These are phyloP conservation scores for Luidia sarsii DNA, from an alignment of 53 echinoderm and acorn worm species.

Conservation along the genomic window DNA sequence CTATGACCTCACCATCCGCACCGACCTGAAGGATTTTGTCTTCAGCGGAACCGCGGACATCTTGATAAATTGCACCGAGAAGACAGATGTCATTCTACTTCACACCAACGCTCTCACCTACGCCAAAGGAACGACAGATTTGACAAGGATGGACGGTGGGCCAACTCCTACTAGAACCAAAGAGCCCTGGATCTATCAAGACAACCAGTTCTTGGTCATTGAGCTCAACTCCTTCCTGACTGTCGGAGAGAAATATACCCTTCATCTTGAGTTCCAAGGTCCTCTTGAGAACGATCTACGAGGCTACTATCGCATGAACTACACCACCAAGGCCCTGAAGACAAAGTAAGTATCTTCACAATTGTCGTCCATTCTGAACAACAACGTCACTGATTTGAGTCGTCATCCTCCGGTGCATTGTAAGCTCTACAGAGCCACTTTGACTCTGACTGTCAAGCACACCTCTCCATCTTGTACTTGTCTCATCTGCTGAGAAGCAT, in stretches of 20 bases:
- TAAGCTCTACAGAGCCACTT: too few relatives aligned
- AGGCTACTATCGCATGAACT: slow-evolving; percentile 62
- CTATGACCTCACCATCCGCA: slow-evolving; percentile 78
- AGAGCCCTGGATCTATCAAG: slow-evolving; percentile 22
- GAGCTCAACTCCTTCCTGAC: slow-evolving; percentile 37
- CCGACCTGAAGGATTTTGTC: slow-evolving; percentile 63
- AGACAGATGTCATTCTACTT: slow-evolving; percentile 66
- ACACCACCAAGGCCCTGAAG: slow-evolving; percentile 40
- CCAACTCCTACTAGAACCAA: slow-evolving; percentile 17
- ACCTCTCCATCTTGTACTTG: too few relatives aligned
- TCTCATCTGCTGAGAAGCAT: too few relatives aligned
- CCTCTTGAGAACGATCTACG: slow-evolving; percentile 39
- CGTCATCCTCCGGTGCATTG: too few relatives aligned
- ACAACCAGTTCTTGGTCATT: slow-evolving; percentile 62
- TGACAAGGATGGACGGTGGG: slow-evolving; percentile 34
- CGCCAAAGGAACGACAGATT: slow-evolving; percentile 3
- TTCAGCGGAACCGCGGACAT: slow-evolving; percentile 68
- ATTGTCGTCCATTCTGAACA: too few relatives aligned
- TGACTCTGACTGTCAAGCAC: too few relatives aligned
- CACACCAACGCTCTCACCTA: slow-evolving; percentile 76
- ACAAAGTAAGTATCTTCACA: slow-evolving; percentile 9
- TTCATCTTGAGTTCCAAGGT: slow-evolving; percentile 60
- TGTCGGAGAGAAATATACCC: slow-evolving; percentile 38
- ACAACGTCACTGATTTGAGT: too few relatives aligned
- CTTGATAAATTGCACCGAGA: slow-evolving; percentile 57